Conservation (phyloP, 2,797 vertebrate species). For the Mus minutoides region DNA sequence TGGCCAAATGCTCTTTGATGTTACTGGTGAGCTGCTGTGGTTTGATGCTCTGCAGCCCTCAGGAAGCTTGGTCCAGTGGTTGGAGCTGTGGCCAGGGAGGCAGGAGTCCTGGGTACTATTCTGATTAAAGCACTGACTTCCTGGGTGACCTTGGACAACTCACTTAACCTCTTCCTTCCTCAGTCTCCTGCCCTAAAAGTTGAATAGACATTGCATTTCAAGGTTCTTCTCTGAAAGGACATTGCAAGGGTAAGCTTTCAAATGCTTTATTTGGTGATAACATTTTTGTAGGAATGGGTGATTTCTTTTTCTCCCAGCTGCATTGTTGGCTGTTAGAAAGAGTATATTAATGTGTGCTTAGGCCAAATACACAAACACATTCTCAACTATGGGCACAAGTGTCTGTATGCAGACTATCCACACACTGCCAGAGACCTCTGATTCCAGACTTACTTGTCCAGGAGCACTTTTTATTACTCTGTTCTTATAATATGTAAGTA, state of each 20-base stretch:
- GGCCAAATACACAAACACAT: background rate
- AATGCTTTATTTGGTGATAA: constrained; percentile 44
- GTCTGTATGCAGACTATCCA: background rate
- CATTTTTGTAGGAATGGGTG: constrained; percentile 42
- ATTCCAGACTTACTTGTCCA: background rate
- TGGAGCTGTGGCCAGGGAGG: constrained; percentile 70
- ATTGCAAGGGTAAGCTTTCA: constrained; percentile 43
- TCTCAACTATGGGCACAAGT: background rate
- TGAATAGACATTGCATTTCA: background rate
- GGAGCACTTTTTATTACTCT: background rate
- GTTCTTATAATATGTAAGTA: background rate
- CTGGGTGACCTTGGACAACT: constrained; percentile 77
- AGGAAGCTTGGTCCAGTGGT: constrained; percentile 78
- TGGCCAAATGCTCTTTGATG: constrained; percentile 79
- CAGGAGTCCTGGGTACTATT: constrained; percentile 77
- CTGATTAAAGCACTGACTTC: constrained; percentile 74
- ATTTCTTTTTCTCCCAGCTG: constrained; percentile 44
- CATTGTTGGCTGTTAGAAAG: constrained; percentile 19
- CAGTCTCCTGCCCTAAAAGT: constrained; percentile 50
- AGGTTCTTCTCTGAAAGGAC: constrained; percentile 17
- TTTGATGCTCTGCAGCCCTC: constrained; percentile 55
- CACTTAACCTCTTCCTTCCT: constrained; percentile 72
- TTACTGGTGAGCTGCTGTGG: constrained; percentile 78
- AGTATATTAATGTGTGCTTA: background rate
- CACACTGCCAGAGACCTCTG: background rate